Evolutionary conservation across 2,888 invertebrate genomes (phyloP), one percentile per base, ranked within the genome.

Genomic region (Microctonus aethiopoides): DNA sequence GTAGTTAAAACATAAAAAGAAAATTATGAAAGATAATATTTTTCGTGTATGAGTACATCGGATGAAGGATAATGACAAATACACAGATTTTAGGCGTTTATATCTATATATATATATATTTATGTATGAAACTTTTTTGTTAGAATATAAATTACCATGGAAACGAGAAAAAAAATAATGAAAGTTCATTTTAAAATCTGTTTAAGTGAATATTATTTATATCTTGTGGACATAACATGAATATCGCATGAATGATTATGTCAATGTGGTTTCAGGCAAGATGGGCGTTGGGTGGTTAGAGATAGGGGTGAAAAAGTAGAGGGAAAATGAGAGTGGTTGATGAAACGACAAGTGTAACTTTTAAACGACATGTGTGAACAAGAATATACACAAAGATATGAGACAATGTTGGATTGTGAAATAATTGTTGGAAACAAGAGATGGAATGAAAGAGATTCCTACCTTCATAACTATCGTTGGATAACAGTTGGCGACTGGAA

Each of bases 161-260:
- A 73, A 74, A 76, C 73, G 76, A 74, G 76, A 73, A 78, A 77
- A 77, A 78, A 77, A 77, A 78, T 77, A 78, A 79, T 77, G 75
- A 76, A 76, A 76, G 72, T 77, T 75, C 73, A 71, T 78, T 76
- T 74, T 46, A 75, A 82, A 83, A 82, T 80, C 78, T 77, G 79
- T 77, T 79, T 77, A 76, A 78, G 77, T 73, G 78, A 78, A 78
- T 81, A 79, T 83, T 80, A 83, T 81, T 82, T 80, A 82, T 80
- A 83, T 81, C 75, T 72, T 68, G 66, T 61, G n/a, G 70, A 68
- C 75, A 77, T 80, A 78, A 79, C 75, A 75, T 75, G 74, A 75
- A 73, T 78, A 79, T 77, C 77, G 77, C 76, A 74, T 77, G 78
- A 79, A 79, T 75, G 78, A 79, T 81, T 77, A 81, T 71, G 67